Conservation (phyloP, 2,888 invertebrate genomes). For the Archips crataeganus region DNA sequence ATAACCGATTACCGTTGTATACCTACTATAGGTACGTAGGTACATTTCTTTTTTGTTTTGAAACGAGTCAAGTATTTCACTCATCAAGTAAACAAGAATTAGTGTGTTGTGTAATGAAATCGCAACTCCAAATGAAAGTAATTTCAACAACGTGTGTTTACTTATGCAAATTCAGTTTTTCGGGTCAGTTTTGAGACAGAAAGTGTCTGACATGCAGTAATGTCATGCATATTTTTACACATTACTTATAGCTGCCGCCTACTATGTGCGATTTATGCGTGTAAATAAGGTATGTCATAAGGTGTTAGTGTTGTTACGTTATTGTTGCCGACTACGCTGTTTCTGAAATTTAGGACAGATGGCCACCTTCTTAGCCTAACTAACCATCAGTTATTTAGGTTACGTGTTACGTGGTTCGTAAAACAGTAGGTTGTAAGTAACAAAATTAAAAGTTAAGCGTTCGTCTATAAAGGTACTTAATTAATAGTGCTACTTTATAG, state of each 20-base stretch:
- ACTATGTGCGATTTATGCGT: background rate
- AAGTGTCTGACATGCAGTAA: slow-evolving; percentile 1
- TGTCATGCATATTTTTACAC: background rate
- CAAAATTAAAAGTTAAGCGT: no score
- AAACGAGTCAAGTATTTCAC: background rate
- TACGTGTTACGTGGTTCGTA: background rate
- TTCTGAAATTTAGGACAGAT: slow-evolving; percentile 11
- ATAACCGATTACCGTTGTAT: background rate
- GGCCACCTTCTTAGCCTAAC: slow-evolving; percentile 50
- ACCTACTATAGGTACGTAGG: background rate
- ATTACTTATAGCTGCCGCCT: background rate
- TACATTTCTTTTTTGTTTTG: background rate
- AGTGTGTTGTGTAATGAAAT: background rate
- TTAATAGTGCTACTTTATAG: no score
- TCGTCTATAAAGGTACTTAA: no score
- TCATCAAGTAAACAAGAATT: slow-evolving; percentile 7
- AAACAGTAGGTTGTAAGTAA: no score
- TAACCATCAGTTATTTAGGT: background rate
- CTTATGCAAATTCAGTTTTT: slow-evolving; percentile 18
- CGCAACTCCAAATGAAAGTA: background rate
- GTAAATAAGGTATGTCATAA: background rate
- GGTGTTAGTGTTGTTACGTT: background rate
- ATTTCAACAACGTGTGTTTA: slow-evolving; percentile 7
- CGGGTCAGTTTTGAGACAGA: slow-evolving; percentile 13
- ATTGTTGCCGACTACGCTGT: slow-evolving; percentile 1